Base-by-base conservation (phyloP, 2,888 invertebrate species). In the Dynastes tityus region DNA sequence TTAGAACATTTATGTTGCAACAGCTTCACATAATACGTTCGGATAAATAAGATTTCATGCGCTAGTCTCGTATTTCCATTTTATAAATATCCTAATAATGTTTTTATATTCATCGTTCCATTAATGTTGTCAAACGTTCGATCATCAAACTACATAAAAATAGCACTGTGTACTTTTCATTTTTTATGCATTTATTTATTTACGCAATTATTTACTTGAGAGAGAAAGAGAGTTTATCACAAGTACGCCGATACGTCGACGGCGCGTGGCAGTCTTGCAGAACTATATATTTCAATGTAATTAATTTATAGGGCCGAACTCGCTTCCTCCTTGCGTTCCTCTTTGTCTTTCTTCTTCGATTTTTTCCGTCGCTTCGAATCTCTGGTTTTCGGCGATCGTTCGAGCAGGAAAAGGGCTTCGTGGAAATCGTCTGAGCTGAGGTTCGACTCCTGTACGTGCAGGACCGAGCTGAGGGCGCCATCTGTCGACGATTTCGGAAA, bases 401-500 rank as follows among this genome's bases (percentile, higher is more conserved):
- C 91, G 76, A 91, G 84, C 37, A 91, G 87, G 82, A 91, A 91
- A 29, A 91, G 86, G 29, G 91, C 91, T 84, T 91, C 91, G 84
- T 91, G 91, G 83, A 91, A 91, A 84, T 91, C 91, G 83, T 91
- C 91, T 4, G 91, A 91, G 83, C 91, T 91, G 32, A 91, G 84
- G 84, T 91, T 91, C 27, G 90, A 90, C 82, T 91, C 91, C 84
- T 91, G 90, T 45, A 91, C 90, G 84, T 91, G 91, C 73, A 91
- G 86, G 63, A 91, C 91, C 1, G 91, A 91, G 85, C 91, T 91
- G n/a, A 91, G 86, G 61, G 90, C 91, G 3, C 91, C 91, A 82
- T 91, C 91, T 13, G 91, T 91, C 27, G 91, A 91, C 6, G 91
- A 91, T 85, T 91, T 91, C 16, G 91, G 91, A 84, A 91, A 91